phyloP scores from a whole-genome alignment of 2,113 vertebrate species.

The Phalacrocorax brasilianus region DNA sequence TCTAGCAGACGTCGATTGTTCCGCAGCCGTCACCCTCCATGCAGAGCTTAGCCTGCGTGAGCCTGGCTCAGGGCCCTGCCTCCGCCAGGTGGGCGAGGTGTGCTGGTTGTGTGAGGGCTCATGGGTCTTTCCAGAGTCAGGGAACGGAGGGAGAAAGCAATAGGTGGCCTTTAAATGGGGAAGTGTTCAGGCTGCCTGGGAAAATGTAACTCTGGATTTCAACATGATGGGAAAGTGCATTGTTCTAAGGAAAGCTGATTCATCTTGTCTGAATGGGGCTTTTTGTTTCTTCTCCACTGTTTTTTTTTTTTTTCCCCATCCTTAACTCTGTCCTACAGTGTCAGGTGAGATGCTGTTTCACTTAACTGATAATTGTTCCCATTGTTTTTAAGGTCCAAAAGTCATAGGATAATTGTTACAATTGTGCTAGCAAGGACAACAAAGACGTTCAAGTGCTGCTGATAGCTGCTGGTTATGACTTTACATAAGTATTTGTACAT shows the following conservation, averaged over 20 bases:
- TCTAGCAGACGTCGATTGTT: accelerated
- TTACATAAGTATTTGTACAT: neutral
- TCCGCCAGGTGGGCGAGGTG: neutral
- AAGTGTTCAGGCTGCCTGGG: neutral
- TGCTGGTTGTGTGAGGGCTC: neutral
- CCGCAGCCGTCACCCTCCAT: neutral
- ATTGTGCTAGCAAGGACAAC: neutral
- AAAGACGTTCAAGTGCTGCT: neutral
- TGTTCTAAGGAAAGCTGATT: neutral
- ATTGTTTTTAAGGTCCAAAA: neutral
- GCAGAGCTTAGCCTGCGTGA: accelerated
- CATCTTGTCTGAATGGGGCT: neutral
- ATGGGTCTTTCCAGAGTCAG: neutral
- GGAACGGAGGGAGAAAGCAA: neutral
- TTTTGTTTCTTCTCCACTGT: neutral
- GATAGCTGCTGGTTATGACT: neutral
- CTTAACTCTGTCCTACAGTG: neutral
- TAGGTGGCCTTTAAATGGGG: neutral
- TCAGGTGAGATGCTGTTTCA: neutral
- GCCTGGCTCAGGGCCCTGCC: neutral
- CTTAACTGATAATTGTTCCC: neutral
- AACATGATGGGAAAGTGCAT: neutral
- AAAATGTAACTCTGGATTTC: neutral
- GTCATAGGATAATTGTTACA: neutral
- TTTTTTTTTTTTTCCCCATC: neutral